Evolutionary conservation across 2,797 vertebrate genomes (phyloP), one percentile per base, ranked within the genome.

Genomic region (Pteronotus mesoamericanus): DNA sequence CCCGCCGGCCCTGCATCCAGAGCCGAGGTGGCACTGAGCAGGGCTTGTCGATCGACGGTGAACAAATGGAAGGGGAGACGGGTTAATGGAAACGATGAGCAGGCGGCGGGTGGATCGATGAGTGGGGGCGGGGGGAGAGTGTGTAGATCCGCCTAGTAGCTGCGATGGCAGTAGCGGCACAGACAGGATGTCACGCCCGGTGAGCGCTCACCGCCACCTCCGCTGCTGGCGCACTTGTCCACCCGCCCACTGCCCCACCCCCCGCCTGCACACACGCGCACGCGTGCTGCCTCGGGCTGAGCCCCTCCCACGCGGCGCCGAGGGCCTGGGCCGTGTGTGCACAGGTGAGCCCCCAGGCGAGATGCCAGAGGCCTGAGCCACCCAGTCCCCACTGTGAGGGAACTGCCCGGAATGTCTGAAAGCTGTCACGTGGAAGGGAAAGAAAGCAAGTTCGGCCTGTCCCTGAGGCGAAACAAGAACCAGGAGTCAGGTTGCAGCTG

Each of bases 221-320:
- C 10, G 1, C 19, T 29, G 32, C 39, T n/a, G 44, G 64, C 42
- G 34, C 15, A 0, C 48, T 37, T 74, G 55, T 72, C 55, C 74
- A 19, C 8, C 15, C 29, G 26, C 26, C 22, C 29, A 0, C 18
- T n/a, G n/a, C n/a, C n/a, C n/a, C 6, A 16, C 15, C 3, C 57
- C 57, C 29, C 24, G 5, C 29, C 7, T 61, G 19, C n/a, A 11
- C 66, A 39, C 59, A 5, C 57, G 29, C 24, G 16, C 24, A 2
- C 55, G 32, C 9, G 9, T 39, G 14, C 24, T 29, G 14, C 53
- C 2, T 1, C 9, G 57, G 68, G 48, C 26, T 21, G 2, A 16
- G 15, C 57, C 74, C 46, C 39, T 66, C 80, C 39, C 46, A 82
- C n/a, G 75, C 75, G 12, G 0, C 0, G 0, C 83, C 18, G 32